Evolutionary conservation across 2,888 invertebrate species (phyloP), one percentile per base, ranked within the genome.

Genomic region (Nephrocerus scutellatus): DNA sequence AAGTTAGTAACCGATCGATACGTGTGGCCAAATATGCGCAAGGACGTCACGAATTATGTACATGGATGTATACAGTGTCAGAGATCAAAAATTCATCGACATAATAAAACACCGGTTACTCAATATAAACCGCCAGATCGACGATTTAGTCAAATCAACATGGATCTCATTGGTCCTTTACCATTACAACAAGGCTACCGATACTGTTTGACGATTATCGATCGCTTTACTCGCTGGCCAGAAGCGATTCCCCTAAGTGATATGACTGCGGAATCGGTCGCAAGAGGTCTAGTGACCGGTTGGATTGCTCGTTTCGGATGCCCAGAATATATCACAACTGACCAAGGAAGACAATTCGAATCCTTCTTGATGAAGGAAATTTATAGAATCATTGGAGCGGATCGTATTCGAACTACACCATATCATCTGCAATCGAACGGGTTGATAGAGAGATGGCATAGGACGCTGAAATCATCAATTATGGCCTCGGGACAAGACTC

Each of bases 101-200:
- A 41, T 21, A 44, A 31, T 15, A 18, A 33, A 16, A 14, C 29
- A 14, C 16, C 36, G 3, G n/a, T 37, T 22, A 13, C 4, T 2
- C 20, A 14, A 10, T 42, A 36, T 18, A 14, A 18, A 8, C 25
- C 32, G 2, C 32, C 38, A 13, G 16, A 14, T 10, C 9, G n/a
- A 16, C 14, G 44, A 9, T 45, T 70, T 48, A 39, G 49, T 8
- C 62, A 66, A 41, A 48, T 70, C 9, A 66, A 70, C 47, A 51
- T 71, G 3, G 67, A 71, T 47, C 48, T 72, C 6, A 56, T 72
- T 2, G 66, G 67, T 3, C 68, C 68, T 0, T 42, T 70, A 8
- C 62, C 66, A 13, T 7, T 38, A 3, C 54, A 53, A 1, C 23
- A 55, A 5, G 58, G 53, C 10, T 56, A 41, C 32, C 36, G 43